These are phyloP conservation scores for Zaprionus taronus DNA, from an alignment of 1,140 invertebrate genomes.

Conservation along the genomic window DNA sequence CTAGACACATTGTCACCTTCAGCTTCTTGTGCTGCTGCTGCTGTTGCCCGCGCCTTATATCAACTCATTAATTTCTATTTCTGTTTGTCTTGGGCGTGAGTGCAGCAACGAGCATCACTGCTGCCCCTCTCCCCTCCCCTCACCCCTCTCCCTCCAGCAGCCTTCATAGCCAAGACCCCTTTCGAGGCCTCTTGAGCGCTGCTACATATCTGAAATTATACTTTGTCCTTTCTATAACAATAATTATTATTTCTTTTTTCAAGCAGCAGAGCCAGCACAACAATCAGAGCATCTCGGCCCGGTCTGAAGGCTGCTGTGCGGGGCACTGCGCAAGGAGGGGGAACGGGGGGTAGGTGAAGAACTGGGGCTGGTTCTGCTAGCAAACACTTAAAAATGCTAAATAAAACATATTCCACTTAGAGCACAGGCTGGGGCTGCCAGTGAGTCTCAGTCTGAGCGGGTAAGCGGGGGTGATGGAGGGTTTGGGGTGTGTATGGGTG, in stretches of 20 bases:
- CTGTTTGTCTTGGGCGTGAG: slow-evolving; percentile 69
- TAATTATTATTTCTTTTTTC: slow-evolving; percentile 81
- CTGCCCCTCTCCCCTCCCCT: not conserved
- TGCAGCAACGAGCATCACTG: slow-evolving; percentile 64
- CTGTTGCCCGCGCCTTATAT: slow-evolving; percentile 60
- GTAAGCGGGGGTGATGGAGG: not conserved
- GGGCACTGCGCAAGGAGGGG: not conserved
- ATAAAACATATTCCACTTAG: slow-evolving; percentile 82
- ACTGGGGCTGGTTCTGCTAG: slow-evolving; percentile 52
- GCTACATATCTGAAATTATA: slow-evolving; percentile 81
- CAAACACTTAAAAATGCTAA: slow-evolving; percentile 83
- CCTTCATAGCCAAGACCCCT: not conserved
- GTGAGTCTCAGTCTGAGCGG: not conserved
- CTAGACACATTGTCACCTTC: slow-evolving; percentile 31
- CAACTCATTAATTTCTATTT: slow-evolving; percentile 83
- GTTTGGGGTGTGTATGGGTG: not conserved
- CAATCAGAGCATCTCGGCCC: slow-evolving; percentile 44
- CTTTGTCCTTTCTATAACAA: slow-evolving; percentile 83
- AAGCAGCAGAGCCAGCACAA: slow-evolving; percentile 61
- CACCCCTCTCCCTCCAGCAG: not conserved
- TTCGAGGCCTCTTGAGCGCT: slow-evolving; percentile 47
- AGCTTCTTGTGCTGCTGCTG: slow-evolving; percentile 11
- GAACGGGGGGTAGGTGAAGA: not conserved
- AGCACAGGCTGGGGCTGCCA: slow-evolving; percentile 35
- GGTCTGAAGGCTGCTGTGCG: slow-evolving; percentile 4